Conservation (phyloP, 53 echinoderm and acorn worm genomes). For the Apostichopus leukothele region DNA sequence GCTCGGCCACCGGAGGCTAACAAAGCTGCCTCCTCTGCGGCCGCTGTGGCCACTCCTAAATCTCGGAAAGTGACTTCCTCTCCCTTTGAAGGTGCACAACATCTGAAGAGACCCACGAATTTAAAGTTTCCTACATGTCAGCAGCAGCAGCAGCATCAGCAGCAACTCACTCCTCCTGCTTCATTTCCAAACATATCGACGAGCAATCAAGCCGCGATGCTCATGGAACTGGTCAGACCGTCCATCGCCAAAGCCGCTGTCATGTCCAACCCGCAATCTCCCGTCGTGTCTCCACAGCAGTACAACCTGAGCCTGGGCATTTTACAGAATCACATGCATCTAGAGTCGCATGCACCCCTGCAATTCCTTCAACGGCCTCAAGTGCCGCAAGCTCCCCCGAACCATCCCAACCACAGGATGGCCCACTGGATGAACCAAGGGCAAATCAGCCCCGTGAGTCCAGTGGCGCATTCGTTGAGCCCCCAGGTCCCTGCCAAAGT, state of each 20-base stretch:
- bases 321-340: slow-evolving; percentile 8
- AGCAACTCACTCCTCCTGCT: not conserved
- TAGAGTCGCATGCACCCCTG: slow-evolving; percentile 38
- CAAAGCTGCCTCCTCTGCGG: not conserved
- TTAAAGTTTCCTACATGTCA: slow-evolving; percentile 41
- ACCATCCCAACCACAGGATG: slow-evolving; percentile 44
- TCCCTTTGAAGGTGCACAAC: slow-evolving; percentile 41
- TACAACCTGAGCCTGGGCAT: slow-evolving; percentile 15
- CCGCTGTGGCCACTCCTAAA: not conserved
- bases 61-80: not conserved
- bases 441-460: slow-evolving; percentile 16
- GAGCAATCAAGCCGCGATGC: slow-evolving; percentile 23
- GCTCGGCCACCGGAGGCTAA: not conserved
- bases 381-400: slow-evolving; percentile 30
- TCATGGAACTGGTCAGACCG: slow-evolving; percentile 40
- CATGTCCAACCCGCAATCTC: slow-evolving; percentile 25
- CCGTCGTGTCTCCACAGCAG: slow-evolving; percentile 44
- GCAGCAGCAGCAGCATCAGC: slow-evolving; percentile 33
- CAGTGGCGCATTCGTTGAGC: slow-evolving; percentile 6
- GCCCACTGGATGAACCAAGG: slow-evolving; percentile 40
- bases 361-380: slow-evolving; percentile 54
- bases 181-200: slow-evolving; percentile 14
- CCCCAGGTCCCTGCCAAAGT: slow-evolving; percentile 4
- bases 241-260: slow-evolving; percentile 44
- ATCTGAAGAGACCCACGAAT: slow-evolving; percentile 50